Percentiles rank a stretch among this genome's conserved stretches.
Evolutionary conservation across 2,113 vertebrate genomes (phyloP).

Genomic region (Pachyramphus minor): DNA sequence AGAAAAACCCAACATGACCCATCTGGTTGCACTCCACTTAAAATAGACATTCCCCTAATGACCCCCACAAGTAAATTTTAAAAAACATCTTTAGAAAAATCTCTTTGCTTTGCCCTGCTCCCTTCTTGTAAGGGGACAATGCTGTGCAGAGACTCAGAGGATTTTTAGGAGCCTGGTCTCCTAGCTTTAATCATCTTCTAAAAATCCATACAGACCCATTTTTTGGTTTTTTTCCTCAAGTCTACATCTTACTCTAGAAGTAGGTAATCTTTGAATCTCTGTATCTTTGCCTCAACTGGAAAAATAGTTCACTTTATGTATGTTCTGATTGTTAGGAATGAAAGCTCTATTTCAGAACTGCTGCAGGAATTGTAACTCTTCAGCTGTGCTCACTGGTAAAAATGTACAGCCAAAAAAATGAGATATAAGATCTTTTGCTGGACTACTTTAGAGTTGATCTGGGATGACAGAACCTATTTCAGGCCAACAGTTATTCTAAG

Average conservation of each 20-base stretch:
- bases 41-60: background rate
- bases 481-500: slow-evolving; percentile 44
- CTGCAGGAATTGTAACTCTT: slow-evolving; percentile 3
- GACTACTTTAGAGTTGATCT: slow-evolving; percentile 55
- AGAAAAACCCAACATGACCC: background rate
- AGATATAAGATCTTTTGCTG: slow-evolving; percentile 51
- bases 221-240: background rate
- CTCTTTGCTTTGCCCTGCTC: background rate
- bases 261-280: slow-evolving; percentile 3
- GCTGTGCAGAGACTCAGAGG: background rate
- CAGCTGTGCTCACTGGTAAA: background rate
- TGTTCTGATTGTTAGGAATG: slow-evolving; percentile 19
- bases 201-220: background rate
- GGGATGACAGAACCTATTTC: slow-evolving; percentile 59
- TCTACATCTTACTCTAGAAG: background rate
- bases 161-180: background rate
- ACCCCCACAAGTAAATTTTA: background rate
- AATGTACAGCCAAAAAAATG: slow-evolving; percentile 16
- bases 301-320: slow-evolving; percentile 6
- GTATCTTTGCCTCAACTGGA: background rate
- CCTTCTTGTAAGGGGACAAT: background rate
- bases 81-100: background rate
- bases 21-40: background rate
- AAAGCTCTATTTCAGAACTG: slow-evolving; percentile 14
- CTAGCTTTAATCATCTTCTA: background rate